Evolutionary conservation across 2,888 invertebrate species (phyloP), one percentile per base, ranked within the genome.

Genomic region (Mimas tiliae): DNA sequence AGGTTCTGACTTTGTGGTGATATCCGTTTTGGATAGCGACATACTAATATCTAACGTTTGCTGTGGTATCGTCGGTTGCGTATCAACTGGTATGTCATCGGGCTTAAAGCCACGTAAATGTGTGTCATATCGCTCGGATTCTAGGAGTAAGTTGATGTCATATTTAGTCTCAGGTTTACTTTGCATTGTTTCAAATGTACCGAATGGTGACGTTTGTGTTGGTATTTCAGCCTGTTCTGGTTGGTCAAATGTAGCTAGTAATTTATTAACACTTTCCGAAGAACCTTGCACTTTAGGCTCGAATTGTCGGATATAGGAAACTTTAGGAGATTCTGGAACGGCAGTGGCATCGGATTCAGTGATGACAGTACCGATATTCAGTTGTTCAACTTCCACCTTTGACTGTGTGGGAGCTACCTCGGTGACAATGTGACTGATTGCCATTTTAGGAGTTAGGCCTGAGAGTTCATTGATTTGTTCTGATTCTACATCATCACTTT

Each of bases 21-120:
- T 70, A 69, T 83, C 82, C 38, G 81, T 78, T 79, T 90, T 90
- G 16, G 82, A 76, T 38, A 93, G 76, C 52, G 90, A 86, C 78
- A 91, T 80, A 53, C 87, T 83, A 71, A 93, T 89, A 42, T 93
- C 90, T 19, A 92, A 74, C 33, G 86, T 86, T 73, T 89, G 83
- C 55, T 76, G 71, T 52, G 75, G 70, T 69, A 79, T 82, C 0
- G 78, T 74, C 7, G 66, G 19, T 27, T 74, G 67, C 47, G 66
- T 62, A 11, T 51, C 19, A 12, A 19, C 62, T 8, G 63, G 65
- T 51, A 63, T 69, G 14, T 67, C 16, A 14, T 72, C 65, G 16
- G 72, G 72, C 65, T 76, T 77, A n/a, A 74, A 69, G 47, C 76
- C 76, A 67, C 83, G 75, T 21, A 80, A 53, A 69, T 86, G 79